Evolutionary conservation across 2,113 vertebrate genomes (phyloP).

Genomic region (Pelecanus crispus): DNA sequence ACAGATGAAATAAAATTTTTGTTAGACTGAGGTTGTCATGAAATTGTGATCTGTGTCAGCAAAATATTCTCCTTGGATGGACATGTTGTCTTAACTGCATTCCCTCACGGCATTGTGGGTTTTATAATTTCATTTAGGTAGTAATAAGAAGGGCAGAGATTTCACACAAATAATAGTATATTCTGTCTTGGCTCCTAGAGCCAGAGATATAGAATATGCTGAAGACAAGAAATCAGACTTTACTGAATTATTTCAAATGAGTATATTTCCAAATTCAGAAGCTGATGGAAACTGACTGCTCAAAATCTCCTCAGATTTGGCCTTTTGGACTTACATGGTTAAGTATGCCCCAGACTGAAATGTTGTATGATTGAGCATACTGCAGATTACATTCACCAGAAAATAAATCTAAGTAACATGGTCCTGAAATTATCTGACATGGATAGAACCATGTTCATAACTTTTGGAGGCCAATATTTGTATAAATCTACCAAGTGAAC

Average conservation of each 20-base stretch:
- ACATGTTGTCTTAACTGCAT: background rate
- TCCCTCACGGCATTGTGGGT: background rate
- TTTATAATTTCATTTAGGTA: background rate
- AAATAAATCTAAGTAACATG: background rate
- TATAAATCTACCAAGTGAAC: background rate
- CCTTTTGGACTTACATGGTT: background rate
- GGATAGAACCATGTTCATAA: background rate
- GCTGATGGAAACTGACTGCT: background rate
- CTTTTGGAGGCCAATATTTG: background rate
- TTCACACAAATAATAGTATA: background rate
- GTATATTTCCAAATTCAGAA: background rate
- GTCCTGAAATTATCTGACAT: background rate
- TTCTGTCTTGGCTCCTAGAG: background rate
- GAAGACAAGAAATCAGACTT: background rate
- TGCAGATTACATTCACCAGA: background rate
- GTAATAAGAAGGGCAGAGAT: background rate
- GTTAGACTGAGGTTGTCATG: background rate
- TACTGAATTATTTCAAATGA: background rate
- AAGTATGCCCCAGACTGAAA: background rate
- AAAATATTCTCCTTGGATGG: background rate
- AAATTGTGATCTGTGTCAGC: background rate
- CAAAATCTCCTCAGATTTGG: background rate
- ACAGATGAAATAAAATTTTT: background rate
- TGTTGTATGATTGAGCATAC: background rate
- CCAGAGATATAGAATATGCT: background rate